These are phyloP conservation scores for Erebia palarica DNA, from an alignment of 2,888 invertebrate species.

Conservation along the genomic window DNA sequence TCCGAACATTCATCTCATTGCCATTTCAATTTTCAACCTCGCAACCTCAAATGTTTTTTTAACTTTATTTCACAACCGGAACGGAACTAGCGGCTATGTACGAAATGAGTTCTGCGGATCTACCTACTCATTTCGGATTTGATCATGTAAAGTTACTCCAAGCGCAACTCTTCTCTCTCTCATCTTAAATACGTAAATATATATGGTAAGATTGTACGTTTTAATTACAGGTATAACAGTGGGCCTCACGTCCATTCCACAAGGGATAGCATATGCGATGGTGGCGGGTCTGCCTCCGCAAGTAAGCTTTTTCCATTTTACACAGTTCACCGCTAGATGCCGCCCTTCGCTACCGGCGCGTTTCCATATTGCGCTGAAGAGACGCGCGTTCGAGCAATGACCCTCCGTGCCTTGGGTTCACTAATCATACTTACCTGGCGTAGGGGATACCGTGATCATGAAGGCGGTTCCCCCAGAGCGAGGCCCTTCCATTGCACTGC, in stretches of 20 bases:
- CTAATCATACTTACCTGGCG: no score
- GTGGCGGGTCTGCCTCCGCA: constrained; percentile 88
- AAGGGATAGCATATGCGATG: constrained; percentile 91
- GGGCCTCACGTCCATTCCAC: constrained; percentile 91
- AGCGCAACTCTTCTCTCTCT: no score
- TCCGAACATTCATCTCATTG: no score
- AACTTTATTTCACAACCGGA: no score
- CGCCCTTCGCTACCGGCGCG: not conserved
- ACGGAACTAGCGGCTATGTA: no score
- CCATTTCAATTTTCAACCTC: no score
- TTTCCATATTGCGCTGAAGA: not conserved
- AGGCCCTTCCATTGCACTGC: not conserved
- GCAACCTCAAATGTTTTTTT: no score
- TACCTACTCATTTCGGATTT: no score
- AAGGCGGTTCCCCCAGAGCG: not conserved
- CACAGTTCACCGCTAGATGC: not conserved
- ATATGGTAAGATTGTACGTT: not conserved
- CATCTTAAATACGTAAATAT: no score
- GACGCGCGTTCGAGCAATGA: not conserved
- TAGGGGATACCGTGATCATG: not conserved
- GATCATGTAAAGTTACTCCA: no score
- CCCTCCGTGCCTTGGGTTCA: no score
- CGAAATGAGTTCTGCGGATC: no score
- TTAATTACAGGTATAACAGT: constrained; percentile 85
- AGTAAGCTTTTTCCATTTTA: constrained; percentile 81